Conservation (phyloP, 2,113 vertebrate species). For the Catharus fuscescens region DNA sequence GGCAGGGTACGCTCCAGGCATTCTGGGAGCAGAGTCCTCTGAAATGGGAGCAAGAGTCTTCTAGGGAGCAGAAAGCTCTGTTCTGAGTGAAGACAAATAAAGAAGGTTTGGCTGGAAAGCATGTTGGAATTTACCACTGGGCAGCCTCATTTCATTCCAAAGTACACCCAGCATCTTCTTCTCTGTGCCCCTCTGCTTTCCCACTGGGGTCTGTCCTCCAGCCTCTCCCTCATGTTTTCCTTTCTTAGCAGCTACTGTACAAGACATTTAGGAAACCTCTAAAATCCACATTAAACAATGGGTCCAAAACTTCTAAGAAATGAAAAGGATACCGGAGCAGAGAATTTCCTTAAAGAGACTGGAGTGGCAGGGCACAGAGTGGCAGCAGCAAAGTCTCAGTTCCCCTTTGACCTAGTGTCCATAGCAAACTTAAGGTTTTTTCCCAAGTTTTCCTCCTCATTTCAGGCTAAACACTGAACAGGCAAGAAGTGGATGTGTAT, state of each 20-base stretch:
- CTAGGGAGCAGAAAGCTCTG: background rate
- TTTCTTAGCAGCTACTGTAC: conserved; percentile 41
- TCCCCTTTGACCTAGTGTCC: background rate
- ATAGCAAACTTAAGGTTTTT: background rate
- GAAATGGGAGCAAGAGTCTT: background rate
- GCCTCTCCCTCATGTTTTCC: background rate
- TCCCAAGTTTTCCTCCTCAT: background rate
- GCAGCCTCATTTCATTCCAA: background rate
- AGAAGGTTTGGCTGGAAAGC: background rate
- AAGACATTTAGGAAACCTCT: conserved; percentile 11
- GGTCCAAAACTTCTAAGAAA: background rate
- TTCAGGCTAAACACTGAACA: background rate
- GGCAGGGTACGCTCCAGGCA: background rate
- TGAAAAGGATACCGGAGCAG: background rate
- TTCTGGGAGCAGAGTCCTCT: background rate
- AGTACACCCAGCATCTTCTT: background rate
- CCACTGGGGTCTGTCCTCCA: background rate
- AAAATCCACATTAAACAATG: conserved; percentile 31
- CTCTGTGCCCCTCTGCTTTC: background rate
- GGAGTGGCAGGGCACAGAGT: background rate
- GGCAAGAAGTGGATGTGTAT: background rate
- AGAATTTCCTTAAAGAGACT: conserved; percentile 30
- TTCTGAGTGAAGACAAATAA: background rate
- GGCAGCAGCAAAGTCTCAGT: background rate
- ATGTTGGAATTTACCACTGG: background rate